phyloP scores from a whole-genome alignment of 30 jellyfish, hydroid and myxozoan species.

The Aurelia aurita complex sp. Pacific region DNA sequence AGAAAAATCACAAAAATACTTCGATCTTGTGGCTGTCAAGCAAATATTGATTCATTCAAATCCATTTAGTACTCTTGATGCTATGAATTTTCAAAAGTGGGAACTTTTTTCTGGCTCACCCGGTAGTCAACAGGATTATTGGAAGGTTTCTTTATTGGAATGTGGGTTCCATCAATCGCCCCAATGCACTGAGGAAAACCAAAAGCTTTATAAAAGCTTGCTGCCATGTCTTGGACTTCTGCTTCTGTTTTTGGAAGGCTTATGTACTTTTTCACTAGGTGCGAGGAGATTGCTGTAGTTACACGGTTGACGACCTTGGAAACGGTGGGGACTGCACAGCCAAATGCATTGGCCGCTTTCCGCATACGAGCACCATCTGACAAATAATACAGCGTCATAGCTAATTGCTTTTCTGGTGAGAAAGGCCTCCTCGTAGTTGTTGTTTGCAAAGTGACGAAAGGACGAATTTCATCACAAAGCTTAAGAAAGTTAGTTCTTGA shows the following conservation, averaged over 20 bases:
- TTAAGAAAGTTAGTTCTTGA: slow-evolving; percentile 10
- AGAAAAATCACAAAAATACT: too few species aligned
- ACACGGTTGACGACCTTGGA: slow-evolving; percentile 32
- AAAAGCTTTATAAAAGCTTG: slow-evolving; percentile 14
- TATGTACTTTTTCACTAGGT: slow-evolving; percentile 30
- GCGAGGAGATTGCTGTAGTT: slow-evolving; percentile 4
- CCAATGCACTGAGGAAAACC: slow-evolving; percentile 41
- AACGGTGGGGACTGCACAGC: slow-evolving; percentile 42
- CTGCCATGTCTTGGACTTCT: slow-evolving; percentile 26
- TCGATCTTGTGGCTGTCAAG: too few species aligned
- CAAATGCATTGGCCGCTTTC: slow-evolving; percentile 52
- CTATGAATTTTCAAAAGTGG: too few species aligned
- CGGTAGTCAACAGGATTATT: slow-evolving; percentile 25
- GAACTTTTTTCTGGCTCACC: too few species aligned
- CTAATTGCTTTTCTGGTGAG: slow-evolving; percentile 38
- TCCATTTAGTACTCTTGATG: too few species aligned
- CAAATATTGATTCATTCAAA: too few species aligned
- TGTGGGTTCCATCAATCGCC: slow-evolving; percentile 49
- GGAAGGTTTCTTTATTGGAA: slow-evolving; percentile 18
- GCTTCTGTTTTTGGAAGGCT: slow-evolving; percentile 27
- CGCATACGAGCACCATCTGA: slow-evolving; percentile 62
- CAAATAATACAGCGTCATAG: slow-evolving; percentile 34
- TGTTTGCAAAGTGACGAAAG: slow-evolving; percentile 25
- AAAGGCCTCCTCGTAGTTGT: slow-evolving; percentile 38
- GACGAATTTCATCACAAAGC: slow-evolving; percentile 37